Conservation (phyloP, 2,888 invertebrate species). For the Flexamia atlantica region DNA sequence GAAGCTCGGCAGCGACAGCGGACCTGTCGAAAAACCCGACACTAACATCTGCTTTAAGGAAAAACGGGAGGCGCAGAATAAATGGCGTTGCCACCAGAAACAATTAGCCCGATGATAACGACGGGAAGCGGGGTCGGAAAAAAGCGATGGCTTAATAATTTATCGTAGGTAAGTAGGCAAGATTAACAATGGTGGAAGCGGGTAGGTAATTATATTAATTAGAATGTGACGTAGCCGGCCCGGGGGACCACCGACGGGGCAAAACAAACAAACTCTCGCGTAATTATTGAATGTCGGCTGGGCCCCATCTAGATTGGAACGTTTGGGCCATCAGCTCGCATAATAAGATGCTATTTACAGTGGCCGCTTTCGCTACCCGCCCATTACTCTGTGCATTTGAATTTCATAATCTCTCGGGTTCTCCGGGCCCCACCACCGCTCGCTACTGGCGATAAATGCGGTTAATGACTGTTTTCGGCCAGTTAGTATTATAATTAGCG, state of each 20-base stretch:
- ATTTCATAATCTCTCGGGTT: constrained; percentile 57
- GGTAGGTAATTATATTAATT: constrained; percentile 56
- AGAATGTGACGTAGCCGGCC: constrained; percentile 48
- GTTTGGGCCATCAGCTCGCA: constrained; percentile 50
- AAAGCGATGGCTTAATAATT: constrained; percentile 57
- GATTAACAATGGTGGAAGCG: constrained; percentile 49
- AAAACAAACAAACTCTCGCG: constrained; percentile 47
- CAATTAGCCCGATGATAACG: constrained; percentile 40
- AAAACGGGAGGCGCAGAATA: not conserved
- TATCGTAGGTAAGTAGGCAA: constrained; percentile 55
- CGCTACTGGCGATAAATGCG: not conserved
- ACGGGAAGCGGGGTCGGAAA: constrained; percentile 40
- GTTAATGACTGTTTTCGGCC: constrained; percentile 42
- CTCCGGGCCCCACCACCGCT: not conserved
- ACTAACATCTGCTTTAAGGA: constrained; percentile 1
- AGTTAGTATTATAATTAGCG: constrained; percentile 25
- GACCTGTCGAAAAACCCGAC: not conserved
- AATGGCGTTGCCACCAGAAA: constrained; percentile 20
- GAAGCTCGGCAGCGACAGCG: not conserved
- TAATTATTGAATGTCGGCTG: constrained; percentile 44
- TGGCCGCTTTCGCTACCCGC: constrained; percentile 47
- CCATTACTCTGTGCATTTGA: constrained; percentile 51
- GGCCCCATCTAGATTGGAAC: constrained; percentile 53
- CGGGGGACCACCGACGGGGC: constrained; percentile 46
- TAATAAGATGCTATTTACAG: constrained; percentile 51